phyloP scores from a whole-genome alignment of 1,140 invertebrate species.

The Babylonia areolata region DNA sequence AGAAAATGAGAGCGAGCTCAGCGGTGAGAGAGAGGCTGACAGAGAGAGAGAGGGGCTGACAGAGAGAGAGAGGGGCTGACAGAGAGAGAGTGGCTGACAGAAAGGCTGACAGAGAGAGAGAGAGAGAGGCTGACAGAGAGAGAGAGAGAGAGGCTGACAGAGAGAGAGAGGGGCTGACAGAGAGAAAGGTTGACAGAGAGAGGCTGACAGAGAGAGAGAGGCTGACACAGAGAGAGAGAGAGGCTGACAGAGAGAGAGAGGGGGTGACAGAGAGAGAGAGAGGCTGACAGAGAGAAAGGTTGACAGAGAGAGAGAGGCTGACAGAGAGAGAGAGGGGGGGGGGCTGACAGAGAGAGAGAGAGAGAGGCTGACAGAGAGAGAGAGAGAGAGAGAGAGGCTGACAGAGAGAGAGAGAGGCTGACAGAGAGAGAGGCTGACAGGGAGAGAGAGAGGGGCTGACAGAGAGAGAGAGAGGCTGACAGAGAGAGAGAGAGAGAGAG shows the following conservation, averaged over 20 bases:
- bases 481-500: background rate
- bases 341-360: background rate
- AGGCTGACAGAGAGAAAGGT: no score
- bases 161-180: background rate
- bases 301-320: background rate
- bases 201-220: no score
- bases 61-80: background rate
- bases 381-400: no score
- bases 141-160: background rate
- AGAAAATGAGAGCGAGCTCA: background rate
- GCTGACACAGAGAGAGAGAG: no score
- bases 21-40: background rate
- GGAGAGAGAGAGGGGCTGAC: no score
- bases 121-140: background rate
- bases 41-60: background rate
- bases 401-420: no score
- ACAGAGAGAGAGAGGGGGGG: background rate
- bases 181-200: no score
- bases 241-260: constrained; percentile 11
- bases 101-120: background rate
- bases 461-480: background rate
- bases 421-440: no score
- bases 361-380: background rate
- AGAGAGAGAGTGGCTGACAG: background rate
- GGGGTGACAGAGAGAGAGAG: background rate